These are phyloP conservation scores for Phoenicopterus ruber DNA, from an alignment of 2,113 vertebrate species.

Conservation along the genomic window DNA sequence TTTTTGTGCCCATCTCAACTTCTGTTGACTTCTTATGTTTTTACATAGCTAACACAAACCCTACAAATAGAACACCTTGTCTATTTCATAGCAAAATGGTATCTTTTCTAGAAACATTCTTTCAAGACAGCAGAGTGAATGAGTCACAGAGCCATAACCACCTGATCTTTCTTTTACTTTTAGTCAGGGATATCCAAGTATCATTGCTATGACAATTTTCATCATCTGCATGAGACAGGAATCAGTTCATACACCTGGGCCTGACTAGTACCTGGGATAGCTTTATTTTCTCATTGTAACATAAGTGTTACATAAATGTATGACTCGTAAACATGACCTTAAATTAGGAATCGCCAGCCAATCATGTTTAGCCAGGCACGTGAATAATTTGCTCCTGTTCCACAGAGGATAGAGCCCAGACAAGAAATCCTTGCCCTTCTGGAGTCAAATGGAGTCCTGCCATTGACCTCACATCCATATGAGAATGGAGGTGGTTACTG, in stretches of 20 bases:
- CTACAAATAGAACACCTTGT: background rate
- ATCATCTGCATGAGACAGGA: background rate
- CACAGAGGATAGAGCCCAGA: background rate
- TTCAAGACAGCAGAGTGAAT: background rate
- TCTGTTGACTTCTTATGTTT: background rate
- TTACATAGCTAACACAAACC: background rate
- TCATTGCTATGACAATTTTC: background rate
- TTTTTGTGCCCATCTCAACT: background rate
- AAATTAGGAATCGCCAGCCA: background rate
- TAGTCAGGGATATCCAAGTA: background rate
- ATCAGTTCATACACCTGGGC: background rate
- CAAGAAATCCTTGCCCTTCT: background rate
- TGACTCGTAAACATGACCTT: background rate
- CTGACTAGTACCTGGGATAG: background rate
- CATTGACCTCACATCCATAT: background rate
- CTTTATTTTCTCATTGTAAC: background rate
- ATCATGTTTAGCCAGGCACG: background rate
- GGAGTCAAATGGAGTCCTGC: background rate
- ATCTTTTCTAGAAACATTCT: background rate
- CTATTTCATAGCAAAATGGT: background rate
- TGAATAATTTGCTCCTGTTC: background rate
- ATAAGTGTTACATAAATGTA: too few relatives aligned
- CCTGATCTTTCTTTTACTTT: background rate
- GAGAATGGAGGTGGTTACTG: background rate
- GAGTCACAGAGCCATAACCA: background rate